A percentile compares a stretch with the other conserved stretches of the same genome.
These are phyloP conservation scores for Berghia stephanieae DNA, from an alignment of 1,140 invertebrate species.

Conservation along the genomic window DNA sequence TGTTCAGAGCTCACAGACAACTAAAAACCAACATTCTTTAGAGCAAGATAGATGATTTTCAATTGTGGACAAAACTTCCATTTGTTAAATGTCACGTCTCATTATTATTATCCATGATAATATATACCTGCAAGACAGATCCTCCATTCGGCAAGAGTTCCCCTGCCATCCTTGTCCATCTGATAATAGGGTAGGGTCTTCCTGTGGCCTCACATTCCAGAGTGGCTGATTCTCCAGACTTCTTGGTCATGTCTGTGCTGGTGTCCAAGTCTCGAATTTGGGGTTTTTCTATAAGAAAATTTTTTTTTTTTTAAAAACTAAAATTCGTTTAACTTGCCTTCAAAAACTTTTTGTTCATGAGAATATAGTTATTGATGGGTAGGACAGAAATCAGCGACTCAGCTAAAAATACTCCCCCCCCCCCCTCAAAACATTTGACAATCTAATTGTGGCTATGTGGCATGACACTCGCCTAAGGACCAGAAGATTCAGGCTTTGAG, in stretches of 20 bases:
- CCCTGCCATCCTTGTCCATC: conserved; percentile 50
- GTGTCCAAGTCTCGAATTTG: conserved; percentile 50
- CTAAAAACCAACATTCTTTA: too few species aligned
- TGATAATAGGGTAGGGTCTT: conserved; percentile 45
- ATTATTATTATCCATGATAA: not conserved
- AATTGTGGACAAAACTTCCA: not conserved
- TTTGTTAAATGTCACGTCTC: not conserved
- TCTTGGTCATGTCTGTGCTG: conserved; percentile 49
- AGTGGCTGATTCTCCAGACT: conserved; percentile 38
- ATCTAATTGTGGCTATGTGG: not conserved
- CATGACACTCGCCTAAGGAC: too few species aligned
- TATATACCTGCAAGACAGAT: conserved; percentile 37
- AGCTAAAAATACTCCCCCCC: too few species aligned
- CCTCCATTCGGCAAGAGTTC: conserved; percentile 51
- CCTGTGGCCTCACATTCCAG: conserved; percentile 51
- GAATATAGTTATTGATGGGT: not conserved
- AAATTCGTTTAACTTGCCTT: not conserved
- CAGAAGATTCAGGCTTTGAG: too few species aligned
- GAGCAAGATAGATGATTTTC: too few species aligned
- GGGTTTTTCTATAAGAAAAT: conserved; percentile 41
- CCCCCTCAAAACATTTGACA: not conserved
- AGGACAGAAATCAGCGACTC: not conserved
- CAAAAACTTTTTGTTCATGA: not conserved
- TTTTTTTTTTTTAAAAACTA: not conserved
- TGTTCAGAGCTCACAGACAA: too few species aligned